A percentile compares a stretch with the other conserved stretches of the same genome.
phyloP scores from a whole-genome alignment of 2,888 invertebrate species.

The Helleia helle region DNA sequence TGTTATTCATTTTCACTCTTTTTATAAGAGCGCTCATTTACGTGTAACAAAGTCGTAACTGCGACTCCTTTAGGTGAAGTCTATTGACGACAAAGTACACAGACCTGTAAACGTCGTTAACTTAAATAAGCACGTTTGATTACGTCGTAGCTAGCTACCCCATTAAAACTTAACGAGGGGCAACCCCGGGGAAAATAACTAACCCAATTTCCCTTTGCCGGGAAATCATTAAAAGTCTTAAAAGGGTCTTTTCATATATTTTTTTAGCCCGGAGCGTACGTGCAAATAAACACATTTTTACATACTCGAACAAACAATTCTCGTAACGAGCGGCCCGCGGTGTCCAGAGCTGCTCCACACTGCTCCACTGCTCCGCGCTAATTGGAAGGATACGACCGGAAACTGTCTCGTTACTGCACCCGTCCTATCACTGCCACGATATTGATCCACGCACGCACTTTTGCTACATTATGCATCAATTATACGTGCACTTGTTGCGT shows the following conservation, averaged over 20 bases:
- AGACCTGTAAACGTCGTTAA: slow-evolving; percentile 64
- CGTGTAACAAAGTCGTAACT: slow-evolving; percentile 25
- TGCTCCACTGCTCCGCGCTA: slow-evolving; percentile 38
- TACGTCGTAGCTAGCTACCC: slow-evolving; percentile 71
- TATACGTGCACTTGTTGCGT: neutral
- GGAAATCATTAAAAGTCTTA: slow-evolving; percentile 75
- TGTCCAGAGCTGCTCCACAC: slow-evolving; percentile 26
- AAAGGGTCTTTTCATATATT: slow-evolving; percentile 71
- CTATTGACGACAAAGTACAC: slow-evolving; percentile 61
- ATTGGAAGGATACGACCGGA: slow-evolving; percentile 65
- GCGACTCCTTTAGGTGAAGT: slow-evolving; percentile 38
- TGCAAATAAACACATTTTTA: slow-evolving; percentile 75
- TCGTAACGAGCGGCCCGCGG: slow-evolving; percentile 58
- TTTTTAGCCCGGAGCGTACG: slow-evolving; percentile 70
- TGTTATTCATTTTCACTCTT: slow-evolving; percentile 19
- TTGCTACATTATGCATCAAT: neutral
- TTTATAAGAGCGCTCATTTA: slow-evolving; percentile 24
- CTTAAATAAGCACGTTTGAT: slow-evolving; percentile 73
- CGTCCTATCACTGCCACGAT: slow-evolving; percentile 34
- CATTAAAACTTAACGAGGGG: slow-evolving; percentile 75
- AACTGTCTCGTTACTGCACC: slow-evolving; percentile 56
- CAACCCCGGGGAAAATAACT: slow-evolving; percentile 73
- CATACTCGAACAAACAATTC: slow-evolving; percentile 74
- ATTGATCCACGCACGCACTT: slow-evolving; percentile 26
- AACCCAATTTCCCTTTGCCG: slow-evolving; percentile 75